A percentile compares a stretch with the other conserved stretches of the same genome.
Evolutionary conservation across 2,888 invertebrate genomes (phyloP).

Genomic region (Cryptocheilus praepositus): DNA sequence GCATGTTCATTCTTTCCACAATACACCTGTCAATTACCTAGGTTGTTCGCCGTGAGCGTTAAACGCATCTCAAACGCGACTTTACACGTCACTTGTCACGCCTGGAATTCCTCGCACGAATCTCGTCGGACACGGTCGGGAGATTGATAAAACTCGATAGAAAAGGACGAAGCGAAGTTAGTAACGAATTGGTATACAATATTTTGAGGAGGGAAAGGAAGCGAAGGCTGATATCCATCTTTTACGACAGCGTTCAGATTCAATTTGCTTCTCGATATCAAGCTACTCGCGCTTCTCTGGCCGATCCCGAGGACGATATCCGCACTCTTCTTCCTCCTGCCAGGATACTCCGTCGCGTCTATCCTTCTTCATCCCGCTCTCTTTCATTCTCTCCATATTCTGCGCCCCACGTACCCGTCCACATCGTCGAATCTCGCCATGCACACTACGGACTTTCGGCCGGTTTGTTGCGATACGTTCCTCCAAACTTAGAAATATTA

Average conservation of each 20-base stretch:
- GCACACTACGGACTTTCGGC: slow-evolving; percentile 35
- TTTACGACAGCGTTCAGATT: slow-evolving; percentile 66
- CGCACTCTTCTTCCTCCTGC: slow-evolving; percentile 6
- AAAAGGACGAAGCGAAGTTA: slow-evolving; percentile 37
- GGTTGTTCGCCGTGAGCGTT: too few species aligned
- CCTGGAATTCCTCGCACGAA: background rate
- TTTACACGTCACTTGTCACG: too few species aligned
- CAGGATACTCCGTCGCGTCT: slow-evolving; percentile 2
- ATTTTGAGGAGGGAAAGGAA: slow-evolving; percentile 28
- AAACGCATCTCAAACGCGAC: too few species aligned
- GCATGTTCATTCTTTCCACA: too few species aligned
- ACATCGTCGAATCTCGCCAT: slow-evolving; percentile 15
- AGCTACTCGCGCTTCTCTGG: slow-evolving; percentile 46
- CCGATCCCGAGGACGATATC: slow-evolving; percentile 24
- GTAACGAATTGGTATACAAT: slow-evolving; percentile 60
- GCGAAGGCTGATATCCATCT: slow-evolving; percentile 62
- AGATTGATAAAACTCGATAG: slow-evolving; percentile 13
- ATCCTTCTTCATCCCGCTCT: slow-evolving; percentile 7
- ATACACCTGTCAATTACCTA: too few species aligned
- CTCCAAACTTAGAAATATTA: slow-evolving; percentile 55
- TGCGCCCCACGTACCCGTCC: too few species aligned
- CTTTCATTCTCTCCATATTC: background rate
- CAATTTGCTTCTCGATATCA: slow-evolving; percentile 67
- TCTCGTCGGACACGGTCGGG: background rate
- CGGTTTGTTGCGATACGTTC: slow-evolving; percentile 47